Conservation (phyloP, 2,888 invertebrate genomes). For the Polyploca ridens region DNA sequence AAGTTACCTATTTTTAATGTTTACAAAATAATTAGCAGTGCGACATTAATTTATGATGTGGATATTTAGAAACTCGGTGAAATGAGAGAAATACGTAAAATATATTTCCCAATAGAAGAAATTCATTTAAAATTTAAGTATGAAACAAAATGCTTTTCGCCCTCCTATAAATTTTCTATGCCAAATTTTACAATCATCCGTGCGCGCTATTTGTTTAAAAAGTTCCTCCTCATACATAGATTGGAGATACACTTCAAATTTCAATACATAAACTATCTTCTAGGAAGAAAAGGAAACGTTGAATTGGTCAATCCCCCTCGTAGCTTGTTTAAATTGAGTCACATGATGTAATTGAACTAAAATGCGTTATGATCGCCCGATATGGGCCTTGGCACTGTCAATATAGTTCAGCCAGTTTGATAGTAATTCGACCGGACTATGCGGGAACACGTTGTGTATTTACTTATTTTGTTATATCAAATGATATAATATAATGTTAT, state of each 20-base stretch:
- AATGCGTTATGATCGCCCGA: slow-evolving; percentile 23
- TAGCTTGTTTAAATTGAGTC: slow-evolving; percentile 33
- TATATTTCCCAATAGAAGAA: no score
- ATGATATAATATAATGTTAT: background rate
- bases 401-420: slow-evolving; percentile 31
- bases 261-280: background rate
- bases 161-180: no score
- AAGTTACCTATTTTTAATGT: background rate
- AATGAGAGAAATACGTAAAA: no score
- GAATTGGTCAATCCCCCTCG: slow-evolving; percentile 30
- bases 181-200: no score
- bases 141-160: no score
- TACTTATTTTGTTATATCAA: background rate
- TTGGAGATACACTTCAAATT: background rate
- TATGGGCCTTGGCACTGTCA: slow-evolving; percentile 24
- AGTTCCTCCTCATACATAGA: background rate
- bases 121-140: no score
- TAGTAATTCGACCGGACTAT: slow-evolving; percentile 26
- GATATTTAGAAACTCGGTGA: no score
- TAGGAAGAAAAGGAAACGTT: slow-evolving; percentile 41
- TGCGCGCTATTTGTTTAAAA: no score
- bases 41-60: no score
- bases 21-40: no score
- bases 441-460: slow-evolving; percentile 18
- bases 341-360: slow-evolving; percentile 35